Conservation (phyloP, 2,113 vertebrate genomes). For the Dasyornis broadbenti region DNA sequence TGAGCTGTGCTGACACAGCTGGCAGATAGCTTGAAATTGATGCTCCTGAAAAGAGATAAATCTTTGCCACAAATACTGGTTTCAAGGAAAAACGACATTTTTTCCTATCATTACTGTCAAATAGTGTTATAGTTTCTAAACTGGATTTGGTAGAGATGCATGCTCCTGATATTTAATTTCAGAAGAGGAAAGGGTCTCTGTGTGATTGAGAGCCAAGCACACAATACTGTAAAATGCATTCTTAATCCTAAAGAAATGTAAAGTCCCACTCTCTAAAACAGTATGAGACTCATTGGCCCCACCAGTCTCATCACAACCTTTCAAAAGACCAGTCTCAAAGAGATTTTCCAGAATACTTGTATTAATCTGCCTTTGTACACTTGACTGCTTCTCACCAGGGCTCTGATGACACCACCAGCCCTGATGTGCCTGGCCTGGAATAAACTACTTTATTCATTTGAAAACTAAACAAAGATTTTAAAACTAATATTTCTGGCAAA, state of each 20-base stretch:
- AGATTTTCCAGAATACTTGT: not conserved
- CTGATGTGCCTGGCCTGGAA: not conserved
- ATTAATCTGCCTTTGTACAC: not conserved
- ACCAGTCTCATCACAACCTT: not conserved
- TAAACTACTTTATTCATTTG: not conserved
- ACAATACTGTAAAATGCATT: not conserved
- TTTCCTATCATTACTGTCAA: not conserved
- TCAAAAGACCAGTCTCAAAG: not conserved
- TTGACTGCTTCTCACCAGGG: not conserved
- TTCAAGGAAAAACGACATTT: constrained; percentile 1
- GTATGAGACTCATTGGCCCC: not conserved
- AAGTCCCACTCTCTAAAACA: not conserved
- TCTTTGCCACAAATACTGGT: constrained; percentile 35
- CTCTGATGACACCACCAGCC: not conserved
- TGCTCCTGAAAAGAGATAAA: not conserved
- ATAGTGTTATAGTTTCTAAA: not conserved
- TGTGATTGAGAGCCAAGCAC: not conserved
- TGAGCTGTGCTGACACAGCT: constrained; percentile 34
- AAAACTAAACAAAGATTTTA: not conserved
- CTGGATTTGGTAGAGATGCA: not conserved
- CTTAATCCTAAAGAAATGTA: not conserved
- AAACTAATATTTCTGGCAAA: not conserved
- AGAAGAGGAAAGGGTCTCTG: not conserved
- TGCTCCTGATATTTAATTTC: not conserved
- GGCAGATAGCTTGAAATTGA: constrained; percentile 27